A percentile compares a stretch with the other conserved stretches of the same genome.
Conservation (phyloP, 2,888 invertebrate species). For the Agonopterix subpropinquella region DNA sequence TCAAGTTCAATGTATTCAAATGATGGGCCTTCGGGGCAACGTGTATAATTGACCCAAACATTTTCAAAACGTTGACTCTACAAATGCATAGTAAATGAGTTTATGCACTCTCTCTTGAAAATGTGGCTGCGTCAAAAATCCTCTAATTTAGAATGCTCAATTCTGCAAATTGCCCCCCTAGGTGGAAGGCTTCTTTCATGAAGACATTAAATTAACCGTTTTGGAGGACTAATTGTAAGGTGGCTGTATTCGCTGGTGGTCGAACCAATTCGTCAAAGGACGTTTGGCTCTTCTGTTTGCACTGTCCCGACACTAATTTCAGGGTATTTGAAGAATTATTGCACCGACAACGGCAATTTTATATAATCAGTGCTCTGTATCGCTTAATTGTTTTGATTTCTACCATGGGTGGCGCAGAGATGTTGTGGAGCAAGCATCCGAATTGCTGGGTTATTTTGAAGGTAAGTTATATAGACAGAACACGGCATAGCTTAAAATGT, state of each 20-base stretch:
- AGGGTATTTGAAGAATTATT: constrained; percentile 54
- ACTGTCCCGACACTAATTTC: constrained; percentile 53
- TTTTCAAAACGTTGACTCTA: too few species aligned
- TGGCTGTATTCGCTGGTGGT: constrained; percentile 33
- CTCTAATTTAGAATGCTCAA: constrained; percentile 6
- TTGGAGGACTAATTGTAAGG: constrained; percentile 13
- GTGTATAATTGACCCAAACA: too few species aligned
- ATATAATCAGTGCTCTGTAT: constrained; percentile 35
- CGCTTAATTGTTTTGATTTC: constrained; percentile 19
- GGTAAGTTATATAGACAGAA: too few species aligned
- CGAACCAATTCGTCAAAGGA: constrained; percentile 46
- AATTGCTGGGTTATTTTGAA: too few species aligned
- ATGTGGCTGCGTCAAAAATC: background rate
- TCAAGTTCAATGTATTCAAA: too few species aligned
- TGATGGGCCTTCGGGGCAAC: too few species aligned
- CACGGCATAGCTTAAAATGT: too few species aligned
- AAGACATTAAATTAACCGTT: constrained; percentile 15
- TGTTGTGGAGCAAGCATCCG: background rate
- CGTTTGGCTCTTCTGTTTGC: constrained; percentile 49
- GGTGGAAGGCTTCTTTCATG: constrained; percentile 5
- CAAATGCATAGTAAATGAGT: too few species aligned
- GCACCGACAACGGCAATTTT: constrained; percentile 51
- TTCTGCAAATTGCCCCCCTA: constrained; percentile 9
- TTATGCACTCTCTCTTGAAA: too few species aligned
- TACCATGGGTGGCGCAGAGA: background rate